Evolutionary conservation across 2,113 vertebrate genomes (phyloP).

Genomic region (Microcebus murinus): DNA sequence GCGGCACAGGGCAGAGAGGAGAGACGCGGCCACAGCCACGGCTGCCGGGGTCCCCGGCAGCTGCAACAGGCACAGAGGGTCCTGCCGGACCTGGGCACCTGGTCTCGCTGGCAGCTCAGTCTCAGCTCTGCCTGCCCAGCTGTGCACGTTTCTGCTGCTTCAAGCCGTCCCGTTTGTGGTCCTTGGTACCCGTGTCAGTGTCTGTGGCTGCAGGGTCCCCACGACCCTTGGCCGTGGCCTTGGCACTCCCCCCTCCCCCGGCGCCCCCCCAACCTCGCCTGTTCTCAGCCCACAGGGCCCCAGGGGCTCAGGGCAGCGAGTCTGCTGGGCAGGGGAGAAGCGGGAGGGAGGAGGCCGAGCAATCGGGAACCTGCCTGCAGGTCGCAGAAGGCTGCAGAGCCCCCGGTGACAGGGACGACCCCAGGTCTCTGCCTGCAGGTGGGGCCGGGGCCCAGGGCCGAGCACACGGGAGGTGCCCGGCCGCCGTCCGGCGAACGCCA

Average conservation of each 20-base stretch:
- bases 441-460: no score
- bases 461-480: no score
- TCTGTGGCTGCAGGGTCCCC: not conserved
- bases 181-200: no score
- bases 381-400: not conserved
- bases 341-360: not conserved
- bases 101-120: not conserved
- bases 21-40: fast-evolving
- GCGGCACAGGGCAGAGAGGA: not conserved
- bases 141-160: fast-evolving
- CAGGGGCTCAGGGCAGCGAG: no score
- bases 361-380: not conserved
- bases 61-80: not conserved
- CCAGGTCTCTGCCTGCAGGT: no score
- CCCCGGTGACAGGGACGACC: not conserved
- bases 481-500: not conserved
- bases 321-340: not conserved
- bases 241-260: not conserved
- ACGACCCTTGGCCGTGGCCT: not conserved
- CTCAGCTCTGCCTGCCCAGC: not conserved
- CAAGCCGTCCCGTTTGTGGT: not conserved
- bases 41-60: not conserved
- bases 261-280: not conserved
- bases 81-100: not conserved
- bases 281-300: no score